These are phyloP conservation scores for Paracyclopina nana DNA, from an alignment of 1,140 invertebrate genomes.

Conservation along the genomic window DNA sequence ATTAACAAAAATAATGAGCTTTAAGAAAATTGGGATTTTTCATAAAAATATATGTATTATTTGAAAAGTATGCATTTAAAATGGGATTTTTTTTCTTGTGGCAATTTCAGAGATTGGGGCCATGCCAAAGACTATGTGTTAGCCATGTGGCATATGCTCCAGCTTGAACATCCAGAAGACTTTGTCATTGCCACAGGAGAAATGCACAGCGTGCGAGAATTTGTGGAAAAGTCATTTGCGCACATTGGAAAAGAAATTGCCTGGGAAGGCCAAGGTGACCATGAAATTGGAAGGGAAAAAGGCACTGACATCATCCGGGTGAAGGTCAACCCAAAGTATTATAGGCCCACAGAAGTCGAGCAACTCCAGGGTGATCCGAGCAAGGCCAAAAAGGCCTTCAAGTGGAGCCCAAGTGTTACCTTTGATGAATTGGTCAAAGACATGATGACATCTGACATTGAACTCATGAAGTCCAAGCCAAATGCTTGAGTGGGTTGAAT, in stretches of 20 bases:
- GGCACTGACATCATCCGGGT: slow-evolving; percentile 58
- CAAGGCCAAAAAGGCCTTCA: slow-evolving; percentile 64
- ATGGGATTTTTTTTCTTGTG: too few species aligned
- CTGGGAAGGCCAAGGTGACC: slow-evolving; percentile 67
- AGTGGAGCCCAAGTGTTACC: slow-evolving; percentile 56
- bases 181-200: slow-evolving; percentile 94
- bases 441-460: slow-evolving; percentile 85
- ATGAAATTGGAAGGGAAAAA: slow-evolving; percentile 58
- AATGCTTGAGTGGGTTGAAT: slow-evolving; percentile 66
- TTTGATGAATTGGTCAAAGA: slow-evolving; percentile 65
- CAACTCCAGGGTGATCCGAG: slow-evolving; percentile 67
- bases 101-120: slow-evolving; percentile 99
- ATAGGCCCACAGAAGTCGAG: slow-evolving; percentile 93
- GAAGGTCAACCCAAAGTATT: slow-evolving; percentile 80
- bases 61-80: too few species aligned
- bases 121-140: slow-evolving; percentile 58
- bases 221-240: slow-evolving; percentile 76
- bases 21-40: too few species aligned
- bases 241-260: slow-evolving; percentile 37
- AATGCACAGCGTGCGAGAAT: slow-evolving; percentile 83
- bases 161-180: slow-evolving; percentile 68
- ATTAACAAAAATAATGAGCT: too few species aligned
- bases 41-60: too few species aligned
- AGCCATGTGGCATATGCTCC: slow-evolving; percentile 99
- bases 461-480: slow-evolving; percentile 81